phyloP scores from a whole-genome alignment of 1,140 invertebrate genomes.

The Zeugodacus cucurbitae region DNA sequence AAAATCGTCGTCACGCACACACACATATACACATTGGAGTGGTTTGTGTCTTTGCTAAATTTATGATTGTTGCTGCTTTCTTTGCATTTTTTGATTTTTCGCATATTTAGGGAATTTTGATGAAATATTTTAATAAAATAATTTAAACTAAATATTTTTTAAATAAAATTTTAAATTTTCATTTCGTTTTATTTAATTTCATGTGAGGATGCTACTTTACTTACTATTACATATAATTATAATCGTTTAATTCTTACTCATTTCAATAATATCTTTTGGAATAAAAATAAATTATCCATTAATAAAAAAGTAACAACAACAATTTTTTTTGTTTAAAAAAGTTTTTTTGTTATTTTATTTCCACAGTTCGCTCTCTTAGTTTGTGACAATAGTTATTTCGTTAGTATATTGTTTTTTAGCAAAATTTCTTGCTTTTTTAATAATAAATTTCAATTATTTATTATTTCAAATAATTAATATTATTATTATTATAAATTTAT shows the following conservation, averaged over 20 bases:
- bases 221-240: too few species aligned
- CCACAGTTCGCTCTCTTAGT: slow-evolving; percentile 1
- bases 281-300: too few species aligned
- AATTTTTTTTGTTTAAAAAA: slow-evolving; percentile 33
- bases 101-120: background rate
- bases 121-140: background rate
- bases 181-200: too few species aligned
- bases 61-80: too few species aligned
- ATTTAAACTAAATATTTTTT: background rate
- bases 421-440: background rate
- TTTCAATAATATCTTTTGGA: too few species aligned
- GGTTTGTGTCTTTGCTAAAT: background rate
- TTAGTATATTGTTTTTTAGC: slow-evolving; percentile 5
- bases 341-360: background rate
- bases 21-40: background rate
- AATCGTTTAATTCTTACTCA: too few species aligned
- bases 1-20: background rate
- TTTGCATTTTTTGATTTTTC: too few species aligned
- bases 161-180: too few species aligned
- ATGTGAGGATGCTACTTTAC: too few species aligned
- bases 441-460: slow-evolving; percentile 3
- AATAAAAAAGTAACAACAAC: too few species aligned
- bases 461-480: background rate
- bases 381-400: slow-evolving; percentile 9
- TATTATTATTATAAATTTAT: slow-evolving; percentile 19